Conservation (phyloP, 2,888 invertebrate genomes). For the Epirrhoe alternata region DNA sequence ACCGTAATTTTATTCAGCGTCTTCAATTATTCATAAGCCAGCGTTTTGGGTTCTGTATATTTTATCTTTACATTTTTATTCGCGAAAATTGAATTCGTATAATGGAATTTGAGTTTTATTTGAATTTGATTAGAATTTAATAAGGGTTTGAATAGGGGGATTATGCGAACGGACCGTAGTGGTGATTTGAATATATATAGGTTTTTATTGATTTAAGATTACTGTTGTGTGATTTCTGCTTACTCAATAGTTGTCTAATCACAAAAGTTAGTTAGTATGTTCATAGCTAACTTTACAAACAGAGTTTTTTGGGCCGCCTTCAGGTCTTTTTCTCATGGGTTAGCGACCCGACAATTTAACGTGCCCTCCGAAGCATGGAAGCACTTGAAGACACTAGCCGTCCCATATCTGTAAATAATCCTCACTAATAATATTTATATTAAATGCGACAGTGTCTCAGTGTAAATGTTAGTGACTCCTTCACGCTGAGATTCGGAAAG, state of each 20-base stretch:
- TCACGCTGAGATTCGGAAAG: too few species aligned
- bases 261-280: background rate
- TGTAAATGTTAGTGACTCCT: too few species aligned
- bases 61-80: slow-evolving; percentile 64
- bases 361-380: too few species aligned
- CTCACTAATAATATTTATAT: too few species aligned
- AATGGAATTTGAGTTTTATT: slow-evolving; percentile 49
- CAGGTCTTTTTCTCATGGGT: too few species aligned
- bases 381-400: too few species aligned
- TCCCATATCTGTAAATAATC: too few species aligned
- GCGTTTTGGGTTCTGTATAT: slow-evolving; percentile 57
- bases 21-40: slow-evolving; percentile 64
- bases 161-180: slow-evolving; percentile 18
- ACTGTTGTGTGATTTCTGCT: background rate
- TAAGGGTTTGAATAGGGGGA: slow-evolving; percentile 29
- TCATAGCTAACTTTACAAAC: too few species aligned
- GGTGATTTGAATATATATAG: slow-evolving; percentile 31
- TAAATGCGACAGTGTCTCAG: too few species aligned
- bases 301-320: too few species aligned
- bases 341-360: too few species aligned
- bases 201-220: slow-evolving; percentile 25
- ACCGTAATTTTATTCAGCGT: slow-evolving; percentile 56
- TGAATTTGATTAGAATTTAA: slow-evolving; percentile 38
- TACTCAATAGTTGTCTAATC: background rate
- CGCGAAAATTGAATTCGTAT: slow-evolving; percentile 51